Conservation (phyloP, 2,888 invertebrate species). For the Hymenopus coronatus region DNA sequence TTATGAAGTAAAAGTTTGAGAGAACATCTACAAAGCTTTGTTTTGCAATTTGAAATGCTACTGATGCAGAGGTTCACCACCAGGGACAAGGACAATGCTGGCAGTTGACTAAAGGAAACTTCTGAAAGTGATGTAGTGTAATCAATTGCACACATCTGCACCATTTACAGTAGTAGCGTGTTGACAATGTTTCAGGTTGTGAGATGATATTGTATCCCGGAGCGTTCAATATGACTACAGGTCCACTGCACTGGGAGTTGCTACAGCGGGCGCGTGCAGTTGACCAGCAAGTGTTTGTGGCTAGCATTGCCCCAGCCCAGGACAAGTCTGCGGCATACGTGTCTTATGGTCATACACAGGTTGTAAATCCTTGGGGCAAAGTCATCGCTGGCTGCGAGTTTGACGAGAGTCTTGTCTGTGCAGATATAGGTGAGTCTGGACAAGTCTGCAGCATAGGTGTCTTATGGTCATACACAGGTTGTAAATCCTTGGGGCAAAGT, state of each 20-base stretch:
- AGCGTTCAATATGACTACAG: conserved; percentile 95
- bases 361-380: conserved; percentile 82
- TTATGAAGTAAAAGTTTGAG: no score
- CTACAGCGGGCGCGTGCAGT: conserved; percentile 76
- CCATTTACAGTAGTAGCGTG: no score
- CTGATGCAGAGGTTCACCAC: no score
- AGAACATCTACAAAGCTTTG: no score
- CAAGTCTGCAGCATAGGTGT: no score
- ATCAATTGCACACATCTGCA: no score
- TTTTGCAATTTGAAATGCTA: no score
- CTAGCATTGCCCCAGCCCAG: conserved; percentile 79
- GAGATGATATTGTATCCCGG: conserved; percentile 87
- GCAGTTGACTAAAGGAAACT: no score
- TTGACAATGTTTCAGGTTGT: conserved; percentile 59
- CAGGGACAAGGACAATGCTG: no score
- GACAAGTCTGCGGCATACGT: conserved; percentile 69
- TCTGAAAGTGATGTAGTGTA: no score
- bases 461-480: no score
- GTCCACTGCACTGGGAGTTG: conserved; percentile 90
- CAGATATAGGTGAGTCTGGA: conserved; percentile 74
- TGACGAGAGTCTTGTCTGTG: conserved; percentile 66
- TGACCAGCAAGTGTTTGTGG: conserved; percentile 88
- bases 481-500: no score
- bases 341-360: conserved; percentile 84
- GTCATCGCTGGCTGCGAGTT: conserved; percentile 68